Base-by-base conservation (phyloP, 2,797 vertebrate genomes). In the Macrochelys suwanniensis region DNA sequence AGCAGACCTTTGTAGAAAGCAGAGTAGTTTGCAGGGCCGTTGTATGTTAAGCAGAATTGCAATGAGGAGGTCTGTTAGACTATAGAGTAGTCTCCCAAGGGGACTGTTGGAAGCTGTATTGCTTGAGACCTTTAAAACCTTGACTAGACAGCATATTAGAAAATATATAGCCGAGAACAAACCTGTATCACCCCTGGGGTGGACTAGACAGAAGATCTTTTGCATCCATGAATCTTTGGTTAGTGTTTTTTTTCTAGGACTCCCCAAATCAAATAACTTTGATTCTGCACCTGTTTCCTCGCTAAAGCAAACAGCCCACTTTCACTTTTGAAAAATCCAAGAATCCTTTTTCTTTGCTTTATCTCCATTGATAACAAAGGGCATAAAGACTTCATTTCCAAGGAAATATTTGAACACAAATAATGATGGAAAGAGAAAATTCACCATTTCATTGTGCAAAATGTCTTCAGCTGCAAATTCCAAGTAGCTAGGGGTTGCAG, bases 91-190 rank as follows among this genome's bases (percentile, higher is more conserved):
- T n/a, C 6, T 45, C 42, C 0, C 53, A 54, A 21, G 17, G 5
- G 1, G 49, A 23, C 25, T 1, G 0, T n/a, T 0, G 54, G 37
- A 26, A 68, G 47, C 26, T 33, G 2, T 9, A 0, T 7, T 17
- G 23, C 23, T 76, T 54, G 59, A 47, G 47, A 71, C 82, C 61
- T 68, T 53, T 71, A 17, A 53, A 59, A 59, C 28, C 56, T 28
- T 45, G n/a, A 42, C 33, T 45, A 45, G 71, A 51, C 50, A 56
- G 89, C 1, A 0, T 1, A 13, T 17, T 26, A 2, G 84, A 37
- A 16, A 10, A 11, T 76, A 9, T 0, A 7, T 23, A 23, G 79
- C 71, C 2, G 0, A 16, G 61, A 19, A 2, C 7, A 17, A 61
- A 13, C n/a, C 57, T 1, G 2, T 42, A 11, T 6, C 4, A 47